phyloP scores from a whole-genome alignment of 92 coral and sea anemone species.

The Zoanthus solanderi region DNA sequence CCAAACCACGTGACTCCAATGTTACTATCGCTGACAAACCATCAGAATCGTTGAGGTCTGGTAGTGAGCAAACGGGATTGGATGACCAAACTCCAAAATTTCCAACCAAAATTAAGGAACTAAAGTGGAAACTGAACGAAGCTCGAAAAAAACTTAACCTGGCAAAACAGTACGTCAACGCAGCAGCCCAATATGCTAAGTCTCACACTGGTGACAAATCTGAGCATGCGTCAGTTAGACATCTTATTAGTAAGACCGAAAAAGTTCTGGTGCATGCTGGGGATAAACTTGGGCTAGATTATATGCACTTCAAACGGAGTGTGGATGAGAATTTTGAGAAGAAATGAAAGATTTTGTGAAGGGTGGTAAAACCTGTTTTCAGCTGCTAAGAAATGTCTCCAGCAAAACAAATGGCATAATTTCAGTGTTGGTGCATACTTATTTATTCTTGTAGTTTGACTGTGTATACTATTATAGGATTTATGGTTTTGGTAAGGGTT shows the following conservation, averaged over 20 bases:
- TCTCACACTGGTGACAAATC: conserved; percentile 56
- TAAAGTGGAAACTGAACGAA: conserved; percentile 89
- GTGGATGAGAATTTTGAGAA: not conserved
- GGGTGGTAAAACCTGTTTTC: not conserved
- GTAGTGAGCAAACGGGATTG: conserved; percentile 31
- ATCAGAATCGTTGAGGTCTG: conserved; percentile 54
- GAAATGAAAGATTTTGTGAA: not conserved
- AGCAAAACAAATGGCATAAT: too few relatives aligned
- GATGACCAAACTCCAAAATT: conserved; percentile 69
- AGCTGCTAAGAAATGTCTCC: too few relatives aligned
- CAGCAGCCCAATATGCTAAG: conserved; percentile 75
- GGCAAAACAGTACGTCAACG: conserved; percentile 84
- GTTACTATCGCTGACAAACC: conserved; percentile 55
- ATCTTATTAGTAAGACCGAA: conserved; percentile 86
- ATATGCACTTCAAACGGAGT: conserved; percentile 81
- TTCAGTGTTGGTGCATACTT: too few relatives aligned
- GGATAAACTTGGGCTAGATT: conserved; percentile 92
- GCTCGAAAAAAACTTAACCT: conserved; percentile 83
- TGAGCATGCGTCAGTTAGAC: conserved; percentile 69
- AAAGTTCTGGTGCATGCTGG: conserved; percentile 85
- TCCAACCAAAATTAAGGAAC: conserved; percentile 68
- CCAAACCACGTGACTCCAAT: conserved; percentile 57
- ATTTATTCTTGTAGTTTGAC: too few relatives aligned
- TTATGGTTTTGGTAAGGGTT: too few relatives aligned
- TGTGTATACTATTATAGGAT: too few relatives aligned